Base-by-base conservation (phyloP, 2,888 invertebrate species). In the Pseudeuparius sepicola region DNA sequence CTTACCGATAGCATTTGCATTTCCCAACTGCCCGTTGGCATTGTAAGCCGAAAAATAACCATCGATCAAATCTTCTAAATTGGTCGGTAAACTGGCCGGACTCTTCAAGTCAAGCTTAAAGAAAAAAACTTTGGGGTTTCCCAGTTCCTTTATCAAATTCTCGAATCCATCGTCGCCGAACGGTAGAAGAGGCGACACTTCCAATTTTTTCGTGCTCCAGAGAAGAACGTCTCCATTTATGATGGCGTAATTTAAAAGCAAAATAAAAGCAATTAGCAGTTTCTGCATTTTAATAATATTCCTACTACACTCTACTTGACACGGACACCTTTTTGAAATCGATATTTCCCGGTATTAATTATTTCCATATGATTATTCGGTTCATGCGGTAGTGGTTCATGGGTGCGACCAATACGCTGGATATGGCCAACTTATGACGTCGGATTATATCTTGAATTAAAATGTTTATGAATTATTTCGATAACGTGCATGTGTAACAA, bases 81-180 rank as follows among this genome's bases (percentile, higher is more conserved):
- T 45, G 11, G 44, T 39, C 4, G 53, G 50, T 20, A 57, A 37
- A 29, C 36, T 37, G 14, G 45, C 32, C 11, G 49, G 27, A 31
- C 20, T 31, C 14, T 39, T 39, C 20, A 43, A 27, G 4, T 14
- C 27, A 14, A 43, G 33, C 29, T 40, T 51, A 44, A 60, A 61
- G 14, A 54, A 45, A 24, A 53, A 45, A 7, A 59, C 45, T 41
- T 54, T 50, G 2, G 59, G 55, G 32, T 55, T 45, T 13, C 52
- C 49, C 37, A 58, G 42, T 39, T 47, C 42, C 35, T 49, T 44
- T 13, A 50, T 35, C 36, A 61, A 43, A 36, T 52, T 38, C 24
- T 50, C 40, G 24, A 59, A 55, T 37, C 57, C 55, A 13, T 53
- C 52, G 26, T 54, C 51, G 20, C 50, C 52, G 37, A 61, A 61